Base-by-base conservation (phyloP, 2,888 invertebrate species). In the Taphrorychus bicolor region DNA sequence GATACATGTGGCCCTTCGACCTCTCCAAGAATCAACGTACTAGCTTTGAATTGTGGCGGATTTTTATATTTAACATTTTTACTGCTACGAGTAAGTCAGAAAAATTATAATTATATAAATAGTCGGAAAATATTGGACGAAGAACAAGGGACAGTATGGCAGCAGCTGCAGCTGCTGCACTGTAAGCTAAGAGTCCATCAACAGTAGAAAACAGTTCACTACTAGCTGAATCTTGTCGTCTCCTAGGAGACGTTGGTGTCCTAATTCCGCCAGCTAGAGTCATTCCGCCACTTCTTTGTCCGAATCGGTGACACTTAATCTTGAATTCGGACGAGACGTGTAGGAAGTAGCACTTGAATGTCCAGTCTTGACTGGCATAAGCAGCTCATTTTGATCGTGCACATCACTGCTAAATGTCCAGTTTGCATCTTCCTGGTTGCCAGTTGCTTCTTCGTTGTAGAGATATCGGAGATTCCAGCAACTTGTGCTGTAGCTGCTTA, bases 391-490 rank as follows among this genome's bases (percentile, higher is more conserved):
- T 76, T 87, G 85, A 76, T 84, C 87, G 75, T 87, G 85, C 74
- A 88, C 87, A 80, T 87, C 87, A 73, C 87, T 88, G 59, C 87
- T 87, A 73, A 90, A 89, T 32, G 86, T 89, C 91, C 91, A 91
- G 60, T 85, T 82, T 56, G 86, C 86, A 59, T 90, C 89, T 14
- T 32, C 24, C 21, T 59, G 32, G n/a, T 23, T 24, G 72, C 88
- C 88, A 16, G 70, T 45, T 66, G 85, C 84, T 19, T 77, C 75
- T 42, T 75, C 74, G 72, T 87, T 71, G 19, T 2, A 76, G 68
- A 0, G 75, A 84, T 65, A 86, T 85, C 67, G 89, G 89, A 11
- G 89, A 88, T 78, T 89, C 90, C 77, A 89, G 83, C 72, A 91
- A 83, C 81, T 89, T 87, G 75, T 88, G 86, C 82, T 91, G 89